These are phyloP conservation scores for Stichodactyla helianthus DNA, from an alignment of 64 coral and sea anemone genomes.

Conservation along the genomic window DNA sequence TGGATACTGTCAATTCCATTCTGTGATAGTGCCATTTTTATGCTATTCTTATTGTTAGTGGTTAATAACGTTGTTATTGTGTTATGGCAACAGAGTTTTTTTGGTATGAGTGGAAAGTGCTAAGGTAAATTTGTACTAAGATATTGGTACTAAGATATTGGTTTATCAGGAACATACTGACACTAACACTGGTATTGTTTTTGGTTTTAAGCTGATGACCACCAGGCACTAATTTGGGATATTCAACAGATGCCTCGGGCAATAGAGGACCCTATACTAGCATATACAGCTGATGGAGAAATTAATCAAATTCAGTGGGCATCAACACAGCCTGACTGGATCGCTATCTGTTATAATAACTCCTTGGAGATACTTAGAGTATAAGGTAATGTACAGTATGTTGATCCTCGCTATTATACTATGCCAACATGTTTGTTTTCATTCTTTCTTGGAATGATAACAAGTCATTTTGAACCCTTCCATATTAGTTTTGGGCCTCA, in stretches of 20 bases:
- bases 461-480: background rate
- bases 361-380: constrained; percentile 95
- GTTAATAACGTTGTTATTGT: too few species aligned
- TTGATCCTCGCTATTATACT: background rate
- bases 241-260: constrained; percentile 99
- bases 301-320: constrained; percentile 99
- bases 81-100: too few species aligned
- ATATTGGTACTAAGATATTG: too few species aligned
- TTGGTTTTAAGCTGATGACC: constrained; percentile 68
- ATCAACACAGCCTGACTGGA: constrained; percentile 97
- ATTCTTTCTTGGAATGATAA: too few species aligned
- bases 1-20: too few species aligned
- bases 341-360: constrained; percentile 97
- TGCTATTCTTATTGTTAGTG: too few species aligned
- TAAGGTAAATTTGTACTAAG: too few species aligned
- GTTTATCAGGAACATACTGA: too few species aligned
- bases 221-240: constrained; percentile 97
- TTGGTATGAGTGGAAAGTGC: too few species aligned
- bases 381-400: constrained; percentile 21
- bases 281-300: constrained; percentile 96
- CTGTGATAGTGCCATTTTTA: too few species aligned
- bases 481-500: background rate
- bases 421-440: background rate
- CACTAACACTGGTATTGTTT: background rate
- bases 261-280: constrained; percentile 95